Percentiles rank a stretch among this genome's conserved stretches.
Conservation (phyloP, 2,113 vertebrate species). For the Nesoenas mayeri region DNA sequence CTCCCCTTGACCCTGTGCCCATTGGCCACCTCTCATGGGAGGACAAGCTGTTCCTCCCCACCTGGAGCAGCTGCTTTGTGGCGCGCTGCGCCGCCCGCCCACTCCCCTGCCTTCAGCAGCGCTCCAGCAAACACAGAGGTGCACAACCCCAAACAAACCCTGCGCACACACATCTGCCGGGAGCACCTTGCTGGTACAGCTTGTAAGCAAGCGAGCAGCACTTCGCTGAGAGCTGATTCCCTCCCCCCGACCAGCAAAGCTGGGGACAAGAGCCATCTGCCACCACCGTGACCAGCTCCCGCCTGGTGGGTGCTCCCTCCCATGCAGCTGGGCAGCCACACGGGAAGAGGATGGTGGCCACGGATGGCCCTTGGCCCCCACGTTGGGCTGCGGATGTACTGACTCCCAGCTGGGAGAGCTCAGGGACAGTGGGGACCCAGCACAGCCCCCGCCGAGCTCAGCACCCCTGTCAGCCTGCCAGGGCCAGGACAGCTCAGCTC, state of each 20-base stretch:
- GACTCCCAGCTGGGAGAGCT: accelerated
- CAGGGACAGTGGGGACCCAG: accelerated
- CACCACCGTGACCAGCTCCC: accelerated
- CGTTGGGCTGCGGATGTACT: accelerated
- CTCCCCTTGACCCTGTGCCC: accelerated
- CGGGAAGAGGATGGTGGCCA: accelerated
- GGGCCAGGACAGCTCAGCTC: not conserved
- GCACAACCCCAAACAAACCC: not conserved
- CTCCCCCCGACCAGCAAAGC: accelerated
- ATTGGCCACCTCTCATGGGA: not conserved
- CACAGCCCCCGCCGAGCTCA: not conserved
- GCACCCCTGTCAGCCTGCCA: accelerated
- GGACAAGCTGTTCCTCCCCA: not conserved
- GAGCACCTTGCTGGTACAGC: not conserved
- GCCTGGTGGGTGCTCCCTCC: accelerated
- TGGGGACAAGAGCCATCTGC: not conserved
- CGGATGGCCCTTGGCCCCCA: not conserved
- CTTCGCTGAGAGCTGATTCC: not conserved
- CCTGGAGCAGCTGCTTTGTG: accelerated
- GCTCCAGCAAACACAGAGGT: not conserved
- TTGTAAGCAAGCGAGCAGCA: accelerated
- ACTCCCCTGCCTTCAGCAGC: not conserved
- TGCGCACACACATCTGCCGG: accelerated
- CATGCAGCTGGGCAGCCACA: accelerated
- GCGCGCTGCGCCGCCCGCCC: accelerated